These are phyloP conservation scores for Agrochola litura DNA, from an alignment of 2,888 invertebrate genomes.

Conservation along the genomic window DNA sequence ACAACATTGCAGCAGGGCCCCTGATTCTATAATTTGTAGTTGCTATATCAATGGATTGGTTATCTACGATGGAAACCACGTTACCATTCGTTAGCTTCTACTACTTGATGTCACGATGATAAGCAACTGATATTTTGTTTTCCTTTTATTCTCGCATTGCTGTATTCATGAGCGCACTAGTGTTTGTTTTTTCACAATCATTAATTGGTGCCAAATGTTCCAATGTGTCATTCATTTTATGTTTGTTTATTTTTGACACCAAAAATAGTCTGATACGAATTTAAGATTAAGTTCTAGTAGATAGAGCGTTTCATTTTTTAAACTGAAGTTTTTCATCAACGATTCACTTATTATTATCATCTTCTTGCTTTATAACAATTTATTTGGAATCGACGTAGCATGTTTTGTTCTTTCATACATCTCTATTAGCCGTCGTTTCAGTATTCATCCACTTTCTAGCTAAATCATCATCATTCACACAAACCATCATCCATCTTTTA, in stretches of 20 bases:
- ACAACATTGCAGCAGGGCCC: neutral
- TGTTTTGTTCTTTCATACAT: neutral
- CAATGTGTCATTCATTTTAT: neutral
- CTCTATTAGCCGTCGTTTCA: neutral
- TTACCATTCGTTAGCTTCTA: neutral
- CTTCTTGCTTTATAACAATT: neutral
- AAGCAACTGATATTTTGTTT: constrained; percentile 28
- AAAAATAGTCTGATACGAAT: neutral
- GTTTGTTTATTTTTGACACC: neutral
- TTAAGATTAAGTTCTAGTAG: neutral
- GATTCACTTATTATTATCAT: neutral
- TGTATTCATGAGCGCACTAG: neutral
- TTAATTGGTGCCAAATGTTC: constrained; percentile 7
- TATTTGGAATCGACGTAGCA: neutral
- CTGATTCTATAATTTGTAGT: constrained; percentile 4
- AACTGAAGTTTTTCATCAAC: neutral
- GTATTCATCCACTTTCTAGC: constrained; percentile 4
- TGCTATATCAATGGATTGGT: neutral
- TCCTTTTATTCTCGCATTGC: constrained; percentile 12
- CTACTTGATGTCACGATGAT: constrained; percentile 9
- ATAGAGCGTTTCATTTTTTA: neutral
- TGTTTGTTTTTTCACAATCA: constrained; percentile 28
- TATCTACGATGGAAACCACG: neutral
- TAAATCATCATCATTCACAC: neutral
- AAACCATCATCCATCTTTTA: neutral